Base-by-base conservation (phyloP, 2,888 invertebrate genomes). In the Leucania comma region DNA sequence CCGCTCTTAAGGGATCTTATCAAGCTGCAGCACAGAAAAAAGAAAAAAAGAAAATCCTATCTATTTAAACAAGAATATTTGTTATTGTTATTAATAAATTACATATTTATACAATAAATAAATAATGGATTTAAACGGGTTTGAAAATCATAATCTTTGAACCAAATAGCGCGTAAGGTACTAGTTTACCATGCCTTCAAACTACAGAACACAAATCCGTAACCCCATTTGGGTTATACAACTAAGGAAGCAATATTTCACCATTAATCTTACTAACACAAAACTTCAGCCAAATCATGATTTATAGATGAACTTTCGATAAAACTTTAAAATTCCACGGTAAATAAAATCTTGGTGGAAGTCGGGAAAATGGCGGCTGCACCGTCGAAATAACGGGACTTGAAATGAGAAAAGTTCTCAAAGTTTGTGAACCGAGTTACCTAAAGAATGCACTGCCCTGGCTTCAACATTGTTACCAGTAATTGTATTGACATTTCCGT, bases 251-350 rank as follows among this genome's bases (percentile, higher is more conserved):
- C 57, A 54, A 67, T 67, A 65, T 68, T 58, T 54, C 51, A 68
- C 51, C 38, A 78, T 80, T 71, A 78, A 80, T 78, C 77, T 80
- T 64, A 62, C 67, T 76, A 60, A 65, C 57, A n/a, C 42, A 14
- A 50, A 78, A 65, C 61, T 81, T 80, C 50, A 32, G 17, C 50
- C 60, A 71, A 78, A 79, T 59, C 61, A 79, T 80, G 78, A 79
- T 79, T 79, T 76, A 79, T 79, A 65, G 61, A 76, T 48, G 64
- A 81, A 79, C 54, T 75, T 78, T 24, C 14, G n/a, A 60, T 54
- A 42, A 72, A 81, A 83, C 72, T 78, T 81, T 72, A 73, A 81
- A 83, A 72, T 73, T 71, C 74, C n/a, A 66, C 56, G 26, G 81
- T 74, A 75, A 81, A 81, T 82, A 83, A 78, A 81, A 83, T 73